These are phyloP conservation scores for Leucophenga varia DNA, from an alignment of 1,140 invertebrate species.

Conservation along the genomic window DNA sequence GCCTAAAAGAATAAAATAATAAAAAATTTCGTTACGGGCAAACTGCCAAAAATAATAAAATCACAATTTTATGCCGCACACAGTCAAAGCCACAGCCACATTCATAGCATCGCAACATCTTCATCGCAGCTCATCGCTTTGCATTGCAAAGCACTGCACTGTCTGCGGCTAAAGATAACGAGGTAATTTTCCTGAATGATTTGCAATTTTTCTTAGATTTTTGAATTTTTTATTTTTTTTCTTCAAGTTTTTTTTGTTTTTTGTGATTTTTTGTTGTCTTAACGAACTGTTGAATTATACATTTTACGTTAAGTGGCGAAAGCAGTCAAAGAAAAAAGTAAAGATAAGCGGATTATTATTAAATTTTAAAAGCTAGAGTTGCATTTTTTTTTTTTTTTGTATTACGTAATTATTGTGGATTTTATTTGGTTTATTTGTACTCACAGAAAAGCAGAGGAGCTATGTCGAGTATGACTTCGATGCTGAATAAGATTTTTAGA, in stretches of 20 bases:
- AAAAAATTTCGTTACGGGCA: slow-evolving; percentile 27
- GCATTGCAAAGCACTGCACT: slow-evolving; percentile 1
- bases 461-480: no score
- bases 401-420: no score
- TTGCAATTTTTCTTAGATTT: slow-evolving; percentile 28
- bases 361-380: no score
- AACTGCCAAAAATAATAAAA: slow-evolving; percentile 49
- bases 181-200: slow-evolving; percentile 50
- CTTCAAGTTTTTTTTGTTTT: slow-evolving; percentile 4
- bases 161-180: slow-evolving; percentile 41
- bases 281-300: slow-evolving; percentile 43
- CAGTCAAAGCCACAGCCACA: slow-evolving; percentile 29
- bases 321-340: no score
- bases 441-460: no score
- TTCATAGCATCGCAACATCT: slow-evolving; percentile 3
- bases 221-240: slow-evolving; percentile 18
- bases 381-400: no score
- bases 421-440: no score
- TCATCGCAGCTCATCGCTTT: slow-evolving; percentile 6
- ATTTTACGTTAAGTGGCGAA: no score
- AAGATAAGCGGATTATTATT: no score
- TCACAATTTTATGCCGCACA: slow-evolving; percentile 37
- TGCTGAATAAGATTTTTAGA: no score
- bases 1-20: no score
- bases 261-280: slow-evolving; percentile 19